These are phyloP conservation scores for Drosophila bifasciata DNA, from an alignment of 1,140 invertebrate species.

Conservation along the genomic window DNA sequence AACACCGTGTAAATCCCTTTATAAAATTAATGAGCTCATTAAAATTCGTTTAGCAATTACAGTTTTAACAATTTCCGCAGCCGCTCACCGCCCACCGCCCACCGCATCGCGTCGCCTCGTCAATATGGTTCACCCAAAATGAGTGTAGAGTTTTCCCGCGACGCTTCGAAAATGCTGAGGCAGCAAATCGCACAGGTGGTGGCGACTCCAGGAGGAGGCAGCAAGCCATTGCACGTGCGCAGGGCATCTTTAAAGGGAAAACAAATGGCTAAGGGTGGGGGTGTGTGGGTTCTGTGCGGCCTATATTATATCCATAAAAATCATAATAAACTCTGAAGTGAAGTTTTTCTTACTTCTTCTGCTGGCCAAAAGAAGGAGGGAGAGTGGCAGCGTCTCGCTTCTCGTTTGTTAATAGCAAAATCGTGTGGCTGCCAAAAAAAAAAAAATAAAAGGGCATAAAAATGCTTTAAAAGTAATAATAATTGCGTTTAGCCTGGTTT, in stretches of 20 bases:
- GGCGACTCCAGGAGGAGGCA: constrained; percentile 40
- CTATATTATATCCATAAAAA: constrained; percentile 79
- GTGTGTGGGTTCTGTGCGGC: constrained; percentile 15
- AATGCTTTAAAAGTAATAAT: constrained; percentile 82
- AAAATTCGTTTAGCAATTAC: constrained; percentile 84
- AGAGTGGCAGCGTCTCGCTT: constrained; percentile 6
- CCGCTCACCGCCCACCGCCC: no score
- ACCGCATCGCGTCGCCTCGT: constrained; percentile 9
- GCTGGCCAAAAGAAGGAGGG: constrained; percentile 28
- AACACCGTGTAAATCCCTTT: constrained; percentile 83
- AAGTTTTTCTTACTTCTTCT: constrained; percentile 35
- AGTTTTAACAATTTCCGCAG: constrained; percentile 82
- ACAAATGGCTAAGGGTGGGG: not conserved
- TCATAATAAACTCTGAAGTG: constrained; percentile 64
- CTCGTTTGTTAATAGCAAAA: constrained; percentile 68
- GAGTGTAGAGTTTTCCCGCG: constrained; percentile 3
- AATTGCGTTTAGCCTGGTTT: constrained; percentile 75
- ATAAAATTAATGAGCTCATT: constrained; percentile 84
- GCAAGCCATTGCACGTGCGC: constrained; percentile 51
- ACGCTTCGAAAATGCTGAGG: constrained; percentile 59
- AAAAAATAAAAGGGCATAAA: constrained; percentile 78
- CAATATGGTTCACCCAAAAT: constrained; percentile 48
- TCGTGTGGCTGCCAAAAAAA: constrained; percentile 76
- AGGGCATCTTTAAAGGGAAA: constrained; percentile 1
- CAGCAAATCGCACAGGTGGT: constrained; percentile 72